phyloP scores from a whole-genome alignment of 2,888 invertebrate genomes.

The Corythucha ciliata region DNA sequence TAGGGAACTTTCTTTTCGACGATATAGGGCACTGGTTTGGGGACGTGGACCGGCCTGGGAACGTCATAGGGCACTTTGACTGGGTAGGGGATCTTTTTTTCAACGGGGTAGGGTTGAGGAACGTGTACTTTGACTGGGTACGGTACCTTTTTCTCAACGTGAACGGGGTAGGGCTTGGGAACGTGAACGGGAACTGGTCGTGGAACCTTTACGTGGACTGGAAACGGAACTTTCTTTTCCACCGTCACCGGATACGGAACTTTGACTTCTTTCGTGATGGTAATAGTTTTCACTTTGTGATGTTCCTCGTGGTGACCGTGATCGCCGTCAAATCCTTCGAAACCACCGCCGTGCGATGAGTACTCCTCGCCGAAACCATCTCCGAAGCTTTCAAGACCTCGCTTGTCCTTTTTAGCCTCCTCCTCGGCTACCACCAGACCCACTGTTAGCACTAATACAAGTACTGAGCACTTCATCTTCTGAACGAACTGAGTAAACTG shows the following conservation, averaged over 20 bases:
- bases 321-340: neutral
- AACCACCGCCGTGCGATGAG: neutral
- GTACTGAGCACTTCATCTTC: too few relatives aligned
- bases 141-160: constrained; percentile 34
- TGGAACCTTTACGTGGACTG: constrained; percentile 34
- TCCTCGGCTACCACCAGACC: too few relatives aligned
- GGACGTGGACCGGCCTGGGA: constrained; percentile 33
- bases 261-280: constrained; percentile 23
- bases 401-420: constrained; percentile 47
- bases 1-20: constrained; percentile 27
- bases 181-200: constrained; percentile 34
- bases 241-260: constrained; percentile 23
- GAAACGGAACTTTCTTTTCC: constrained; percentile 24
- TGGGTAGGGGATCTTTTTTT: constrained; percentile 33
- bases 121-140: constrained; percentile 35
- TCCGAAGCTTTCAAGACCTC: constrained; percentile 47
- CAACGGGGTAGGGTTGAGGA: constrained; percentile 35
- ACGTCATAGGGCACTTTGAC: constrained; percentile 33
- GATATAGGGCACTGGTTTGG: constrained; percentile 32
- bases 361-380: constrained; percentile 31
- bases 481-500: too few relatives aligned
- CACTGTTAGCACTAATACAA: too few relatives aligned
- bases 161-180: constrained; percentile 36
- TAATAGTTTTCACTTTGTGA: constrained; percentile 19
- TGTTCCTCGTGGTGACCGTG: constrained; percentile 8